Percentiles rank a stretch among this genome's conserved stretches.
Conservation (phyloP, 1,140 invertebrate species). For the Stegodyphus dumicola region DNA sequence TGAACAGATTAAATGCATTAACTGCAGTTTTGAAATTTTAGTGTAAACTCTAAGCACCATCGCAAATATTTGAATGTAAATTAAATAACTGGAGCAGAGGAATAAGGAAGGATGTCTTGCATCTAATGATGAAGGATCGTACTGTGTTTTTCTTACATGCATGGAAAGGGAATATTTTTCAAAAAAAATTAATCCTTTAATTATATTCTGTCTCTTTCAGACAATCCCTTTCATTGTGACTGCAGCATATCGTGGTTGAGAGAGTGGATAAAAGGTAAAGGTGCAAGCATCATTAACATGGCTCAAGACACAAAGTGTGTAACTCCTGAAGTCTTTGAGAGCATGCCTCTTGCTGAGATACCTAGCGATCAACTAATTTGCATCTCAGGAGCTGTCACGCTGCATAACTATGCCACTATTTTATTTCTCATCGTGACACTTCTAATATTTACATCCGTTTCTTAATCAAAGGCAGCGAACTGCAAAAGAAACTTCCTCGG, state of each 20-base stretch:
- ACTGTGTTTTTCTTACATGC: not conserved
- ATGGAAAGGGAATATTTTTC: not conserved
- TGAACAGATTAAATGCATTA: no score
- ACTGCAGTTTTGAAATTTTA: no score
- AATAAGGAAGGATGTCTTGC: no score
- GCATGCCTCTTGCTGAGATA: constrained; percentile 24
- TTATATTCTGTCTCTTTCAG: constrained; percentile 19
- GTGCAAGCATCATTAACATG: constrained; percentile 8
- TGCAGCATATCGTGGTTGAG: constrained; percentile 82
- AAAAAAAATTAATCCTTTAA: not conserved
- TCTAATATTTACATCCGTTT: not conserved
- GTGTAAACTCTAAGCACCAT: not conserved
- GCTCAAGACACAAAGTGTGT: constrained; percentile 38
- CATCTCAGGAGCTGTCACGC: not conserved
- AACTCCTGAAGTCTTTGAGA: constrained; percentile 32
- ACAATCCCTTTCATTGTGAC: constrained; percentile 90
- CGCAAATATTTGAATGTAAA: not conserved
- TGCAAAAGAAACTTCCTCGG: no score
- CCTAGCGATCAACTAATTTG: constrained; percentile 49
- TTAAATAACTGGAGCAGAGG: no score
- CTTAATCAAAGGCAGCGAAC: no score
- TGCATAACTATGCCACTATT: not conserved
- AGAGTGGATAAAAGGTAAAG: constrained; percentile 75
- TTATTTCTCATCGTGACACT: not conserved
- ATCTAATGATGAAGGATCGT: no score